Conservation (phyloP, 2,888 invertebrate species). For the Mechanitis mazaeus region DNA sequence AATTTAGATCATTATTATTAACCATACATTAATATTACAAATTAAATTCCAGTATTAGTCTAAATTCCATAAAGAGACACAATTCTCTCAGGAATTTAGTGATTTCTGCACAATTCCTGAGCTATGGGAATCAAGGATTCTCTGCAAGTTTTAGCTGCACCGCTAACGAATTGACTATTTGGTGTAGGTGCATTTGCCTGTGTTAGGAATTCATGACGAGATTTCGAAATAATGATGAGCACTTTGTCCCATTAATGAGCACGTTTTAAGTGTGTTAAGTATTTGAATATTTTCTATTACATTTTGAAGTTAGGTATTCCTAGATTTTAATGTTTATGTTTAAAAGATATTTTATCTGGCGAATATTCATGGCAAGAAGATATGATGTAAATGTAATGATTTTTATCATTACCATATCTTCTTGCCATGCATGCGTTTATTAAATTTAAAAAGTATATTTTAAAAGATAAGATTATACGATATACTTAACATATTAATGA, state of each 20-base stretch:
- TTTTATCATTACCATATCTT: no score
- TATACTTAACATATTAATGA: no score
- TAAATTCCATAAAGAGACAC: conserved; percentile 9
- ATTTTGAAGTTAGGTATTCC: neutral
- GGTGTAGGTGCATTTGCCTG: conserved; percentile 20
- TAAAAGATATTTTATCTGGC: no score
- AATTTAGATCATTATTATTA: no score
- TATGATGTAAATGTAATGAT: no score
- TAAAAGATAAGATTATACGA: no score
- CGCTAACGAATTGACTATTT: conserved; percentile 26
- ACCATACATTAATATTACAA: neutral
- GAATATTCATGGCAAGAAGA: no score
- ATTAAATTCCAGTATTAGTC: conserved; percentile 7
- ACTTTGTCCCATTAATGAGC: conserved; percentile 14
- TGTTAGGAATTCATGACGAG: conserved; percentile 16
- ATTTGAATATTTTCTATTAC: conserved; percentile 5
- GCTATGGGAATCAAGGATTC: conserved; percentile 19
- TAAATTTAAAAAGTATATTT: no score
- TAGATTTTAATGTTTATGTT: neutral
- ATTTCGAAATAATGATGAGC: conserved; percentile 13
- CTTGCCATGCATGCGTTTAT: no score
- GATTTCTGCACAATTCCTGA: conserved; percentile 15
- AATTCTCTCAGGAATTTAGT: conserved; percentile 7
- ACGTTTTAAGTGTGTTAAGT: neutral
- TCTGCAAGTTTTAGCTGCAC: conserved; percentile 18